Base-by-base conservation (phyloP, 2,888 invertebrate genomes). In the Trissoscelio sp. region DNA sequence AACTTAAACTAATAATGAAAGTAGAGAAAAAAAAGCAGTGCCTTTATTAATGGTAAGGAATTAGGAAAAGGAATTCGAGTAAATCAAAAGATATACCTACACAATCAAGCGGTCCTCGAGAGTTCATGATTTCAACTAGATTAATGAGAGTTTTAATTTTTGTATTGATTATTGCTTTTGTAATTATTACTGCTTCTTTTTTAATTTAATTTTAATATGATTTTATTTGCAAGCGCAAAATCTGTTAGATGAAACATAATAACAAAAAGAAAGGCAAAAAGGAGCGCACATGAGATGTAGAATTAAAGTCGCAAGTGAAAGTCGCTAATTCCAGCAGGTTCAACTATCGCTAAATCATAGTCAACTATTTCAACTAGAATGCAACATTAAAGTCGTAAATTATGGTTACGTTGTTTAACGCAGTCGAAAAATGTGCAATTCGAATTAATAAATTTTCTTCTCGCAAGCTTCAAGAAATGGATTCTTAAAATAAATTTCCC, bases 291-390 rank as follows among this genome's bases (percentile, higher is more conserved):
- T 53, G 14, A 64, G 46, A 53, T 11, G 60, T 67, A 48, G 57
- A 51, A 69, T 73, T 78, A 57, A 64, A 72, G 67, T 73, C 31
- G 39, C 24, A 51, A 77, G 77, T 74, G 75, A 70, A 78, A 77
- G 81, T 75, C 18, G 78, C 64, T 67, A 74, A 74, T 75, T 72
- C 78, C 62, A 74, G 67, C 78, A 64, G 73, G 81, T 74, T 74
- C 46, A 51, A 60, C 73, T 79, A 79, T 73, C 72, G 79, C 67
- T 78, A 74, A 69, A 78, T 69, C 78, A 79, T 69, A 78, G 73
- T 20, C 70, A 57, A 77, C 53, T 37, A 53, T 69, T 75, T 72
- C 39, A 62, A 55, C 66, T 39, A 51, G 72, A 67, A 73, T 67
- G 67, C 48, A 18, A 42, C 44, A 24, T 60, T 57, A 28, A n/a